Base-by-base conservation (phyloP, 2,113 vertebrate genomes). In the Arvicanthis niloticus region DNA sequence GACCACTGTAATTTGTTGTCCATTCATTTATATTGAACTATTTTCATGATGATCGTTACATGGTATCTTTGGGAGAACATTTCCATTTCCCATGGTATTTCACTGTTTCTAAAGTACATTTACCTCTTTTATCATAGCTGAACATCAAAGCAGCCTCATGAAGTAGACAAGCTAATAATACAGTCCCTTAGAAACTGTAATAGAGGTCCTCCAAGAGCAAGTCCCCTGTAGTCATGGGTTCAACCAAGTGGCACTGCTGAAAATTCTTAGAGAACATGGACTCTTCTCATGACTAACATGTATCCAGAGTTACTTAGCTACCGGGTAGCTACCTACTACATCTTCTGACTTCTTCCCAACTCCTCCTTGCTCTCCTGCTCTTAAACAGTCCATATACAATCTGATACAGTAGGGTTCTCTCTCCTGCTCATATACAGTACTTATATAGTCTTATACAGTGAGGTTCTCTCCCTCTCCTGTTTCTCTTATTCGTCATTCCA, bases 101-200 rank as follows among this genome's bases (percentile, higher is more conserved):
- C 58, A 95, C 2, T 87, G 13, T 82, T 96, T 94, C 42, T 62
- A 87, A 91, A 96, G 67, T 40, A 72, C 58, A 11, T 88, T 81
- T 58, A 77, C 29, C 88, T 88, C 56, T 80, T 94, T 87, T 62
- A 81, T 93, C 8, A n/a, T 67, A 70, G 31, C 37, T 86, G 58
- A 92, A 81, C 3, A 37, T 91, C 56, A 89, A 92, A 88, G 48
- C 17, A 92, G 45, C 37, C 19, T 26, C 56, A 78, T 37, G 42
- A 97, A 93, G 29, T 70, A 91, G 48, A 95, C n/a, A 95, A 92
- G 24, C n/a, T 26, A 76, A 93, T 88, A 76, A 51, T 65, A 81
- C 10, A 31, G 80, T 91, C 84, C 65, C 84, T 91, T 56, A 90
- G 56, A 97, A 96, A 93, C 9, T 56, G 81, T 53, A 92, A 88